Percentiles rank a stretch among this genome's conserved stretches.
phyloP scores from a whole-genome alignment of 1,140 invertebrate genomes.

The Holotrichia oblita region DNA sequence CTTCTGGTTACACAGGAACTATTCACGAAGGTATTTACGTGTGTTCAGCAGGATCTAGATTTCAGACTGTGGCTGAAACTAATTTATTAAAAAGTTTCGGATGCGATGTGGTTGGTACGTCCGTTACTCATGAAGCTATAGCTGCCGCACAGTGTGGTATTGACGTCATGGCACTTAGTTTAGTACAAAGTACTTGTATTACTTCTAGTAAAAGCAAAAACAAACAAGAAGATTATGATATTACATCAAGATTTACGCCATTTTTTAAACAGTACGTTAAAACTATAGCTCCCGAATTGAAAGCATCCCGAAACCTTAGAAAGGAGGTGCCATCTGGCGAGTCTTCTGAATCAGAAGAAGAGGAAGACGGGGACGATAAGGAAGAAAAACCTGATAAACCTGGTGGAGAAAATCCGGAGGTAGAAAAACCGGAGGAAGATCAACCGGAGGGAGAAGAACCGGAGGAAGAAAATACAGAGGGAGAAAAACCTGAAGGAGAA shows the following conservation, averaged over 20 bases:
- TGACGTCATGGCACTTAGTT: conserved; percentile 85
- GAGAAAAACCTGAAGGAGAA: neutral
- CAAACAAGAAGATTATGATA: conserved; percentile 67
- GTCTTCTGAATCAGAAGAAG: neutral
- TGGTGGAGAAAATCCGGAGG: neutral
- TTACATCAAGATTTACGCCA: neutral
- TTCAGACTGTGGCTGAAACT: conserved; percentile 92
- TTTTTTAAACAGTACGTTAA: neutral
- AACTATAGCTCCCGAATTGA: neutral
- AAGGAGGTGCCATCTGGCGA: too few species aligned
- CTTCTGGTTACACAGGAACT: conserved; percentile 75
- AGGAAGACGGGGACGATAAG: neutral
- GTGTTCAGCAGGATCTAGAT: conserved; percentile 90
- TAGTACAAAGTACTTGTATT: conserved; percentile 90
- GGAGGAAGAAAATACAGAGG: neutral
- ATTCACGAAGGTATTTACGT: conserved; percentile 89
- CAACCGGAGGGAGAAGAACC: neutral
- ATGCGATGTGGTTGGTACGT: conserved; percentile 93
- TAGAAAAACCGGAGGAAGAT: neutral
- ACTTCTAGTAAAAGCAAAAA: conserved; percentile 74
- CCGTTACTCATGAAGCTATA: conserved; percentile 86
- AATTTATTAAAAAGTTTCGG: conserved; percentile 82
- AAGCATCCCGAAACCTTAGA: neutral
- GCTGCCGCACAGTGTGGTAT: conserved; percentile 90
- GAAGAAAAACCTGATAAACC: neutral